These are phyloP conservation scores for Drosophila leontia DNA, from an alignment of 1,140 invertebrate genomes.

Conservation along the genomic window DNA sequence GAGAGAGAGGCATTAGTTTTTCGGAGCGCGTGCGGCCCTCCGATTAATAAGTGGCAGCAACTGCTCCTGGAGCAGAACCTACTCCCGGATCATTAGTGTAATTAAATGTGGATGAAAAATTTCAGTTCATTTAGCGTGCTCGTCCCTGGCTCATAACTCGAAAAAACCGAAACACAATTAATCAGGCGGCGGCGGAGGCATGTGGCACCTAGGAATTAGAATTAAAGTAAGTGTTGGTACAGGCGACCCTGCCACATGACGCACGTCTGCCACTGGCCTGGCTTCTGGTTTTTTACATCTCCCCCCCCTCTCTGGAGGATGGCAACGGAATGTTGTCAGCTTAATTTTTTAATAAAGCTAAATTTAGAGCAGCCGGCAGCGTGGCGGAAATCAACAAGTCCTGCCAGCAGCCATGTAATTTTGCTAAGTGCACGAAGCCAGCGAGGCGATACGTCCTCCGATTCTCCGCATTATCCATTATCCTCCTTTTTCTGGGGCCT, in stretches of 20 bases:
- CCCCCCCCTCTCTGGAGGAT: constrained; percentile 36
- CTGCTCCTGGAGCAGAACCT: constrained; percentile 38
- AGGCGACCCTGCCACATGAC: constrained; percentile 69
- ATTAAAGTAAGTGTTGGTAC: constrained; percentile 79
- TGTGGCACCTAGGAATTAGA: constrained; percentile 81
- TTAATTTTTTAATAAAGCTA: constrained; percentile 83
- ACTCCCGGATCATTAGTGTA: constrained; percentile 74
- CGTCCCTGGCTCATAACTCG: constrained; percentile 65
- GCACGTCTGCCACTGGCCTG: constrained; percentile 38
- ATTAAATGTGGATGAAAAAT: constrained; percentile 81
- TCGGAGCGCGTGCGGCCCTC: constrained; percentile 6
- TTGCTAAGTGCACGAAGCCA: constrained; percentile 68
- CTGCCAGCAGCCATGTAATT: constrained; percentile 70
- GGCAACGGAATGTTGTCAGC: constrained; percentile 72
- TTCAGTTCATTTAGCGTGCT: constrained; percentile 70
- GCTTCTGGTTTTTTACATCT: constrained; percentile 28
- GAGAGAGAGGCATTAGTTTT: constrained; percentile 29
- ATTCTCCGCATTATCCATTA: constrained; percentile 13
- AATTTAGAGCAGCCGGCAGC: constrained; percentile 68
- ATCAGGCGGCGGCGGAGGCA: constrained; percentile 59
- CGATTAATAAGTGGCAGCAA: constrained; percentile 53
- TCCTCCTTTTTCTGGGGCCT: constrained; percentile 6
- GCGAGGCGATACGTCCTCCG: constrained; percentile 33
- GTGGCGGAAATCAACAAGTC: constrained; percentile 72
- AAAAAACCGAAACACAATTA: constrained; percentile 69